phyloP scores from a whole-genome alignment of 2,888 invertebrate species.

The Aphidius colemani region DNA sequence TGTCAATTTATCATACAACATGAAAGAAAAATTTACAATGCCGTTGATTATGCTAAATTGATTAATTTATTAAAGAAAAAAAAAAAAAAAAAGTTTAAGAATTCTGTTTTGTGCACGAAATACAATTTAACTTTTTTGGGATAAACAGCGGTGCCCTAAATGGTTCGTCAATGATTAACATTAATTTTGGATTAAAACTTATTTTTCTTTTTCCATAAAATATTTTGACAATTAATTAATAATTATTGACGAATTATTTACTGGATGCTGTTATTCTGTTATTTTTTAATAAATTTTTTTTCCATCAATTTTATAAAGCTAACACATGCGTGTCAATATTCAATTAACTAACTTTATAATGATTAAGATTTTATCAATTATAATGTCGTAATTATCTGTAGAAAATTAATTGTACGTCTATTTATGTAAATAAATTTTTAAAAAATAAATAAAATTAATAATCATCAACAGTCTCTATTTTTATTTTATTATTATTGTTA shows the following conservation, averaged over 20 bases:
- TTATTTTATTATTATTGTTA: too few relatives aligned
- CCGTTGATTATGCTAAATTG: too few relatives aligned
- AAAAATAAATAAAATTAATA: too few relatives aligned
- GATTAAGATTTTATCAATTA: neutral
- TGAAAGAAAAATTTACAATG: too few relatives aligned
- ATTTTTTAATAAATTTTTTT: conserved; percentile 12
- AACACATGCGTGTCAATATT: too few relatives aligned
- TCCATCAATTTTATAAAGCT: too few relatives aligned
- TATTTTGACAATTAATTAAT: conserved; percentile 27
- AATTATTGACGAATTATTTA: conserved; percentile 43
- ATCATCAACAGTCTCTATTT: too few relatives aligned
- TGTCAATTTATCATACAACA: too few relatives aligned
- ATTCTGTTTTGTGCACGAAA: neutral
- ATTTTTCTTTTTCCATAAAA: neutral
- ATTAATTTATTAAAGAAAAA: too few relatives aligned
- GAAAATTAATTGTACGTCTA: neutral
- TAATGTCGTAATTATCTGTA: too few relatives aligned
- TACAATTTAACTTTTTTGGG: conserved; percentile 17
- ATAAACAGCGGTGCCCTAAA: conserved; percentile 51
- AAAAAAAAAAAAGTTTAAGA: neutral
- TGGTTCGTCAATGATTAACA: conserved; percentile 41
- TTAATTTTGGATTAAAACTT: conserved; percentile 18
- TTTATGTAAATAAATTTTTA: neutral
- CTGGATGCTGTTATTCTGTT: conserved; percentile 44
- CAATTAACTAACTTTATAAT: too few relatives aligned